These are phyloP conservation scores for Empidonax alnorum DNA, from an alignment of 2,113 vertebrate genomes.

Conservation along the genomic window DNA sequence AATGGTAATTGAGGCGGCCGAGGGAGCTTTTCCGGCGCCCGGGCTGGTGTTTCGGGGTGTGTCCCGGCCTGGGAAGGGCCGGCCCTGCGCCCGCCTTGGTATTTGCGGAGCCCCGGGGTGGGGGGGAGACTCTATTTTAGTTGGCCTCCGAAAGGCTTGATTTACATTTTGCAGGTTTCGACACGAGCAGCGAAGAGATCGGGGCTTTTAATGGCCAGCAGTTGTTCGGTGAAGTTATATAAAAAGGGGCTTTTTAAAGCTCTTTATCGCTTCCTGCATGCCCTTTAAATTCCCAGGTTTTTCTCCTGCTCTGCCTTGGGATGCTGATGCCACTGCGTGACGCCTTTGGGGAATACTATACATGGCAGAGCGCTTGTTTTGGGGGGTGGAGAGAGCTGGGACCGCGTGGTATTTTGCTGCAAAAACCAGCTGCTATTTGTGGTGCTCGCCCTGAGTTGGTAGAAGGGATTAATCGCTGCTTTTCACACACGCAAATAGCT, in stretches of 20 bases:
- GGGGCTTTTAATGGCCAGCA: slow-evolving; percentile 58
- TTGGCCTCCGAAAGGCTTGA: slow-evolving; percentile 69
- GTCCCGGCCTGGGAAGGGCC: slow-evolving; percentile 4
- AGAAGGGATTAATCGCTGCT: background rate
- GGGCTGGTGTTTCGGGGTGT: background rate
- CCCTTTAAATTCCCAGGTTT: slow-evolving; percentile 32
- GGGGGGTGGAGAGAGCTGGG: background rate
- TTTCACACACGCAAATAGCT: background rate
- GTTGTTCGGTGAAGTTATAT: slow-evolving; percentile 69
- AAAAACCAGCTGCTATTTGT: slow-evolving; percentile 60
- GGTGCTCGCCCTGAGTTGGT: background rate
- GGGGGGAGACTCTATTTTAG: slow-evolving; percentile 75
- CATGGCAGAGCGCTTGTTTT: slow-evolving; percentile 20
- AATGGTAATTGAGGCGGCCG: background rate
- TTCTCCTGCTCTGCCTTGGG: background rate
- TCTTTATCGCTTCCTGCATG: background rate
- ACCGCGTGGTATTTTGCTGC: background rate
- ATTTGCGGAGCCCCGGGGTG: slow-evolving; percentile 69
- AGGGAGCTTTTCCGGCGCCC: background rate
- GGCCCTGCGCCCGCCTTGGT: slow-evolving; percentile 29
- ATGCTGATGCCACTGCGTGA: background rate
- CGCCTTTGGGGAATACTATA: background rate
- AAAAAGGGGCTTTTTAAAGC: slow-evolving; percentile 59
- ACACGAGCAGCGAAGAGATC: slow-evolving; percentile 58
- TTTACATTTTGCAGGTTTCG: slow-evolving; percentile 79